Evolutionary conservation across 2,888 invertebrate species (phyloP).

Genomic region (Frankliniella intonsa): DNA sequence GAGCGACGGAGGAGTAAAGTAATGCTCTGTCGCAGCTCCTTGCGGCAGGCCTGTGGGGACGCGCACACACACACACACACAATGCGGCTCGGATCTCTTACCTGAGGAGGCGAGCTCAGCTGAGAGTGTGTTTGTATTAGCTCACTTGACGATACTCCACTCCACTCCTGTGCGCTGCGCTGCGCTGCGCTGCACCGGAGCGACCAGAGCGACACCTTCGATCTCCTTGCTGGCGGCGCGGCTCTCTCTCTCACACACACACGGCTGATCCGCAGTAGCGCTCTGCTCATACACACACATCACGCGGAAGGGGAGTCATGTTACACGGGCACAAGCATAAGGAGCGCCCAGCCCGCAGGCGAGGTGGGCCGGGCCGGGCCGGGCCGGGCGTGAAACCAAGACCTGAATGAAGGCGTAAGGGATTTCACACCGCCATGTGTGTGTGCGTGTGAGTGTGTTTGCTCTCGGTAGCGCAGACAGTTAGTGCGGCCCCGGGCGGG

Average conservation of each 20-base stretch:
- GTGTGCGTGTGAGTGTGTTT: background rate
- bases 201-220: background rate
- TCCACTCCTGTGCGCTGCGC: too few relatives aligned
- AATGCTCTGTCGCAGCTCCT: background rate
- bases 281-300: background rate
- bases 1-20: too few relatives aligned
- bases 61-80: background rate
- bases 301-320: background rate
- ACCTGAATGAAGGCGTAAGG: too few relatives aligned
- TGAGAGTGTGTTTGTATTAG: constrained; percentile 2
- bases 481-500: background rate
- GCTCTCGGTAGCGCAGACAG: background rate
- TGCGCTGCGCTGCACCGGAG: too few relatives aligned
- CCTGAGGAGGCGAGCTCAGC: background rate
- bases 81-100: background rate
- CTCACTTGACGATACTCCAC: constrained; percentile 14
- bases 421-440: background rate
- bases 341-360: background rate
- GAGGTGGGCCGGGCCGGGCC: too few relatives aligned
- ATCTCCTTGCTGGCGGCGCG: background rate
- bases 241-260: background rate
- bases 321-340: background rate
- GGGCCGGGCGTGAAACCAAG: too few relatives aligned
- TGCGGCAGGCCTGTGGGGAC: background rate
- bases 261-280: background rate